Base-by-base conservation (phyloP, 1,140 invertebrate genomes). In the Calliphora vicina region DNA sequence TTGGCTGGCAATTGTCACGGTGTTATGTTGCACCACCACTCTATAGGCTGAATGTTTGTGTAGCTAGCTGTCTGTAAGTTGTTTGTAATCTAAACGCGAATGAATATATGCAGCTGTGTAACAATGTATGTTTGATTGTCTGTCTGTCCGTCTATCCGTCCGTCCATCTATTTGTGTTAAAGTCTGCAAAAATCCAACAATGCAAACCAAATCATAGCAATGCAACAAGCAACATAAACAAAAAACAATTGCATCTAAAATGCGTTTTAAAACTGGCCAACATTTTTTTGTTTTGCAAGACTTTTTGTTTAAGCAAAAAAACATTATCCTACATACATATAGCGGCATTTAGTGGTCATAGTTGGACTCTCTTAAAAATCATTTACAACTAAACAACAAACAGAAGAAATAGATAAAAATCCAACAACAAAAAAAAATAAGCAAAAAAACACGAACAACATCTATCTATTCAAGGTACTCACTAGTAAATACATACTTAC, bases 1-100 rank as follows among this genome's bases (percentile, higher is more conserved):
- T 67, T 67, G 42, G 81, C 67, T 81, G n/a, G 74, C 74, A 78
- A 78, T 78, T 78, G 74, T 78, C 74, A 78, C 74, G 74, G 74
- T 78, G 74, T 25, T 78, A 43, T 25, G 74, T 78, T 67, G 61
- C 61, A 67, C 50, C n/a, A 35, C 35, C 50, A 57, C 61, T 67
- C 20, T 67, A 23, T 67, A 20, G 35, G 35, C 1, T 17, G 50
- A n/a, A 17, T 57, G 50, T 57, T n/a, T 17, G 15, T 57, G 1
- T 57, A 1, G 15, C 0, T 57, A n/a, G 15, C 50, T 57, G 50
- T 57, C 15, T 57, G 12, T 57, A 57, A 57, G 50, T 10, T 67
- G 61, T 23, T 67, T 67, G 61, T 20, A 23, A 23, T 67, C 4
- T 23, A 57, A 57, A 57, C 50, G 20, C 61, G 61, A 67, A 67